Percentiles rank a stretch among this genome's conserved stretches.
phyloP scores from a whole-genome alignment of 2,113 vertebrate genomes.

The Antechinus flavipes region DNA sequence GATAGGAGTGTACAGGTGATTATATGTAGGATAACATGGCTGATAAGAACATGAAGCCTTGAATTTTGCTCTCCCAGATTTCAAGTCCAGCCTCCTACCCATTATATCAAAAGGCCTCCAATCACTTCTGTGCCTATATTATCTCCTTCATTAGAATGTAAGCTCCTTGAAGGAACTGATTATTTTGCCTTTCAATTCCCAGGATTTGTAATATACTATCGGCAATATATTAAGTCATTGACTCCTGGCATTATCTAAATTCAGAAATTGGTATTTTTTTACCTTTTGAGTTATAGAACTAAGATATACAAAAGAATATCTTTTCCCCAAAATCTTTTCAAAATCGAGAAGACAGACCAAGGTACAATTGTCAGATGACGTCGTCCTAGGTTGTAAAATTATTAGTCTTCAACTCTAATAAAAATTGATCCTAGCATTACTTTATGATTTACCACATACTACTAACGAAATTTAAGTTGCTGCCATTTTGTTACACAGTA shows the following conservation, averaged over 20 bases:
- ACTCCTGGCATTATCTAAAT: neutral
- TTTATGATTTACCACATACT: constrained; percentile 29
- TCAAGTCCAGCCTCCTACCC: neutral
- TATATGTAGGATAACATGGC: too few relatives aligned
- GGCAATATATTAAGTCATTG: neutral
- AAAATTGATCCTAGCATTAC: constrained; percentile 49
- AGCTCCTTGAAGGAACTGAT: neutral
- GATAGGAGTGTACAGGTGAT: neutral
- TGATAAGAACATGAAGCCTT: neutral
- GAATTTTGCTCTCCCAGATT: neutral
- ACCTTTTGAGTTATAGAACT: constrained; percentile 12
- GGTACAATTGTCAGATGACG: constrained; percentile 20
- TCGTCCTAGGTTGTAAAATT: constrained; percentile 46
- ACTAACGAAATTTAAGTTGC: constrained; percentile 33
- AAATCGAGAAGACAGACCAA: neutral
- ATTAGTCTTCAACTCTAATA: constrained; percentile 42
- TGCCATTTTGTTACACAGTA: constrained; percentile 33
- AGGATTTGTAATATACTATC: neutral
- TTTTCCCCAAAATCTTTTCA: neutral
- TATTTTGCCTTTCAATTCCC: neutral
- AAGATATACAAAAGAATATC: constrained; percentile 15
- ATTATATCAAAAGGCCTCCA: neutral
- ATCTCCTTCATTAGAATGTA: neutral
- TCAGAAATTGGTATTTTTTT: neutral
- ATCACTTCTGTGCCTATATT: neutral